These are phyloP conservation scores for Labeo catla DNA, from an alignment of 2,113 vertebrate species.

Conservation along the genomic window DNA sequence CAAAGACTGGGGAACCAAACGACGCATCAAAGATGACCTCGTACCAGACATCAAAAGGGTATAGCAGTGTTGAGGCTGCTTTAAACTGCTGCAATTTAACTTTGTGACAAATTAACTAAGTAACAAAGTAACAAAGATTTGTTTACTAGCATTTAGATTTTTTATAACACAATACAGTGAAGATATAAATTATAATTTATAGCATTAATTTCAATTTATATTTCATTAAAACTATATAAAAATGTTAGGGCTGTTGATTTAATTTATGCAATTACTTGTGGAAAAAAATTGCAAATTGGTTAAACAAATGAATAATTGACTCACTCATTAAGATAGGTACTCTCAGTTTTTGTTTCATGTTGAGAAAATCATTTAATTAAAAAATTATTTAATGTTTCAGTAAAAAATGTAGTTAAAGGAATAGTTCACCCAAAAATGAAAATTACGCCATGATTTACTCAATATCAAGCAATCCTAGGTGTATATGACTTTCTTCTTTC, in stretches of 20 bases:
- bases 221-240: not conserved
- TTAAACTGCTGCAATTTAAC: not conserved
- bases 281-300: no score
- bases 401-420: no score
- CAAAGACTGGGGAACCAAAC: slow-evolving; percentile 90
- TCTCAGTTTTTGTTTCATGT: no score
- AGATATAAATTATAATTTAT: not conserved
- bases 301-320: no score
- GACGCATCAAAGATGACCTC: slow-evolving; percentile 95
- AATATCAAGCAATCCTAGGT: no score
- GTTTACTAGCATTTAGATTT: not conserved
- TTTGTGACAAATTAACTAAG: not conserved
- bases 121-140: not conserved
- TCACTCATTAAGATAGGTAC: no score
- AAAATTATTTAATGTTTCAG: no score
- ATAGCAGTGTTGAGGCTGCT: slow-evolving; percentile 56
- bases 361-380: no score
- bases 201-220: not conserved
- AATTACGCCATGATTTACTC: no score
- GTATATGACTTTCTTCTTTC: no score
- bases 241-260: not conserved
- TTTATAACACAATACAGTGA: not conserved
- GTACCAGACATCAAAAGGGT: slow-evolving; percentile 95
- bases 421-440: no score
- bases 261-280: no score